Conservation (phyloP, 2,888 invertebrate species). For the Cheilosia urbana region DNA sequence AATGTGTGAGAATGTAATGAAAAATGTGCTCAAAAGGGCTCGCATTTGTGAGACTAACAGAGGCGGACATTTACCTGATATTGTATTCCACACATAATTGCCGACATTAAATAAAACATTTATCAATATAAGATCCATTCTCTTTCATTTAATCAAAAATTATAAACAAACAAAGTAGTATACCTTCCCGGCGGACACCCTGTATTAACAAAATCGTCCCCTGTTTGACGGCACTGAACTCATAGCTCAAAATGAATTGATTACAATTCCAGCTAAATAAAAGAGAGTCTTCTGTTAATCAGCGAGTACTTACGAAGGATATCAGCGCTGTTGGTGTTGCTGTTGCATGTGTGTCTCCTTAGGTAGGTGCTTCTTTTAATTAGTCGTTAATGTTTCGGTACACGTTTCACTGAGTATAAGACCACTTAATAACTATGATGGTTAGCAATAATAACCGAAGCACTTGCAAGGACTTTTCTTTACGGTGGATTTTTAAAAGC, state of each 20-base stretch:
- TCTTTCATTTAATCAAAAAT: too few relatives aligned
- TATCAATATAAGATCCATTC: too few relatives aligned
- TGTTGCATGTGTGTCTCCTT: constrained; percentile 5
- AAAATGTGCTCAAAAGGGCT: too few relatives aligned
- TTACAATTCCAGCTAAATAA: constrained; percentile 11
- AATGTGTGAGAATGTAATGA: too few relatives aligned
- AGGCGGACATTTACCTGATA: too few relatives aligned
- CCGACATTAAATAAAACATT: too few relatives aligned
- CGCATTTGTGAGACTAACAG: too few relatives aligned
- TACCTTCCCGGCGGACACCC: too few relatives aligned
- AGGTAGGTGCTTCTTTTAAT: constrained; percentile 13
- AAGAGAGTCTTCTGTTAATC: constrained; percentile 11
- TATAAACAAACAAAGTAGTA: too few relatives aligned
- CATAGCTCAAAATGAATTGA: not conserved
- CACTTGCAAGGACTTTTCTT: constrained; percentile 19
- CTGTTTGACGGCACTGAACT: constrained; percentile 3
- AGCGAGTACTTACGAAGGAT: constrained; percentile 27
- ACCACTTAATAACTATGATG: constrained; percentile 22
- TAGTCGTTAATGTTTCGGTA: not conserved
- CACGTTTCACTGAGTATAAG: constrained; percentile 3
- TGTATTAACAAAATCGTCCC: too few relatives aligned
- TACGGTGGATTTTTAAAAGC: not conserved
- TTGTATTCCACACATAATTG: too few relatives aligned
- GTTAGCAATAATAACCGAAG: not conserved
- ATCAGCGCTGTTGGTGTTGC: constrained; percentile 2